phyloP scores from a whole-genome alignment of 2,888 invertebrate species.

The Andrena praecox region DNA sequence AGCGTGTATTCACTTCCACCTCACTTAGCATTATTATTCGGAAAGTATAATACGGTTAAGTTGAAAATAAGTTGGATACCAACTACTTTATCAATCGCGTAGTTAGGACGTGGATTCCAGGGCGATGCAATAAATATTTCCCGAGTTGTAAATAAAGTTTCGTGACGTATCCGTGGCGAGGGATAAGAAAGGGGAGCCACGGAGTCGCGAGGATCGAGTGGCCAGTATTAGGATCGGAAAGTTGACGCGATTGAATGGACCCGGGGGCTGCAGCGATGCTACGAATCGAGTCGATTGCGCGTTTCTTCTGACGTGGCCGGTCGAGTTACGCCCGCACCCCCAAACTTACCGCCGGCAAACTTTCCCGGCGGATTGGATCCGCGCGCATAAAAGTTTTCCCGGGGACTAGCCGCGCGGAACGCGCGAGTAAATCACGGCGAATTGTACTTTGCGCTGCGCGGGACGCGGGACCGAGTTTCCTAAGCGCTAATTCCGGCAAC shows the following conservation, averaged over 20 bases:
- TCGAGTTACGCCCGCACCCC: constrained; percentile 36
- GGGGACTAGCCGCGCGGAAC: constrained; percentile 23
- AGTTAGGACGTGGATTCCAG: too few species aligned
- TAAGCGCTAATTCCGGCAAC: constrained; percentile 6
- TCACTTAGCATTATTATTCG: too few species aligned
- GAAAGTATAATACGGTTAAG: too few species aligned
- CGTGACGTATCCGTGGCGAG: neutral
- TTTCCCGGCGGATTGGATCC: constrained; percentile 34
- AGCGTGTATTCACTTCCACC: too few species aligned
- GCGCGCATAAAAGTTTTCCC: constrained; percentile 34
- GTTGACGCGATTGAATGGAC: constrained; percentile 1
- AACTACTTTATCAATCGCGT: too few species aligned
- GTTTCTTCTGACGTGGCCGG: constrained; percentile 20
- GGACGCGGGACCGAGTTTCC: constrained; percentile 10
- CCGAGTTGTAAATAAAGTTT: neutral
- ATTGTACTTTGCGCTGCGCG: neutral
- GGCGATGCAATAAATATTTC: too few species aligned
- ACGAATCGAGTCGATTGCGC: constrained; percentile 34
- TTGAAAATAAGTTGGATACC: too few species aligned
- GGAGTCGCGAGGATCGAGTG: neutral
- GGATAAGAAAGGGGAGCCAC: neutral
- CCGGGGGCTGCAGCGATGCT: neutral
- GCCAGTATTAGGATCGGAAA: neutral
- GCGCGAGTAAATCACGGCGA: constrained; percentile 40
- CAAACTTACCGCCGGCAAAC: constrained; percentile 26